Base-by-base conservation (phyloP, 2,113 vertebrate species). In the Ceyx melanurus region DNA sequence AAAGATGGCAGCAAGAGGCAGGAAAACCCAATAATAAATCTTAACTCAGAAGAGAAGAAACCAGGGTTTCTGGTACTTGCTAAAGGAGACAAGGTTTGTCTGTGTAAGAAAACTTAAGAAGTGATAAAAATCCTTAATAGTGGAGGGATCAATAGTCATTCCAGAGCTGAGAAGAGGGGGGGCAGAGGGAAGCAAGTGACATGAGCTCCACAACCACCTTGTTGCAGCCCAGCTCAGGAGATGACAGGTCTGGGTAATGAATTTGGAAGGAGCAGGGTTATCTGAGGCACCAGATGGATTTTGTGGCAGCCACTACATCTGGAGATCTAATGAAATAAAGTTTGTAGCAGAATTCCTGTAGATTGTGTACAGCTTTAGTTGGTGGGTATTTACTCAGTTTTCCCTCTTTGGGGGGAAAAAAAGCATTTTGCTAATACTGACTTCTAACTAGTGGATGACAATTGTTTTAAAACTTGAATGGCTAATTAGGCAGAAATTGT, bases 171-270 rank as follows among this genome's bases (percentile, higher is more conserved):
- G 7, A 48, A 60, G 64, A 82, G 42, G 40, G 19, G 22, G 74
- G 42, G 86, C 29, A 42, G 51, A 33, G 20, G 53, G 37, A 50
- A 77, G 16, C 21, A 61, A 40, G 28, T 23, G 25, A n/a, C 0
- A 1, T 72, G 65, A 86, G n/a, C 23, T 61, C 31, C 65, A 45
- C 17, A 54, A 31, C 17, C 29, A 46, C 0, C 0, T 58, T 64
- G 42, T 75, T 64, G 61, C 73, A 66, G 58, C 81, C 60, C 28
- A 6, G 43, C 54, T 37, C 33, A 13, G 40, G 51, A 66, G 17
- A 2, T 0, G 1, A 5, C 19, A 3, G 0, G 2, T 15, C 61
- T 74, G 65, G 2, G 3, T 70, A 40, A 64, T 10, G 18, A 22
- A 26, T 75, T 75, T 67, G 57, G 35, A 46, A 74, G 80, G 51